Evolutionary conservation across 2,888 invertebrate genomes (phyloP).

Genomic region (Eucera pruinosa): DNA sequence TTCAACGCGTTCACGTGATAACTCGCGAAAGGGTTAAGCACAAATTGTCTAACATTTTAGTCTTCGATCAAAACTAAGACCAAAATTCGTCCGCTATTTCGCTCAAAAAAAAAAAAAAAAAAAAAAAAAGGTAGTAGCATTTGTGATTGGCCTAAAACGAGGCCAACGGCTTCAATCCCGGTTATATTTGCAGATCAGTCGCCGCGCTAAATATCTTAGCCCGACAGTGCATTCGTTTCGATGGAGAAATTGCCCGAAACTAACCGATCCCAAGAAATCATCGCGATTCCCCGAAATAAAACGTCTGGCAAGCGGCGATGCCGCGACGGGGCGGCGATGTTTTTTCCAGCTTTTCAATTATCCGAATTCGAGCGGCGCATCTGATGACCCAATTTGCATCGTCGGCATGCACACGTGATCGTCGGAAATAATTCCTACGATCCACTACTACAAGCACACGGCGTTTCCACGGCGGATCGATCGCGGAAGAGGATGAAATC

Average conservation of each 20-base stretch:
- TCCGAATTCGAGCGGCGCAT: constrained; percentile 44
- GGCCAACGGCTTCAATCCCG: not conserved
- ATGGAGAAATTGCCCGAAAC: not conserved
- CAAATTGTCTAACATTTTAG: too few species aligned
- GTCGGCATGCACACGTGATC: constrained; percentile 2
- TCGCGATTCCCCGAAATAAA: constrained; percentile 26
- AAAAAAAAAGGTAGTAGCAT: not conserved
- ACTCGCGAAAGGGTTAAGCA: too few species aligned
- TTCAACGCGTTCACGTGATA: too few species aligned
- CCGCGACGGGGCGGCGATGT: not conserved
- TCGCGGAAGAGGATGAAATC: constrained; percentile 55
- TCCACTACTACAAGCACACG: too few species aligned
- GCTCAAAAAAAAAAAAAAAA: too few species aligned
- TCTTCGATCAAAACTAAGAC: too few species aligned
- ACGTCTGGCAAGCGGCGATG: too few species aligned
- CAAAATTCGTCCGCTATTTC: too few species aligned
- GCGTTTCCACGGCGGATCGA: constrained; percentile 45
- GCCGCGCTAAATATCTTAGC: not conserved
- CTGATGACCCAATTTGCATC: constrained; percentile 66
- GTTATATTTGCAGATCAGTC: constrained; percentile 31
- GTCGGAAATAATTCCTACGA: constrained; percentile 57
- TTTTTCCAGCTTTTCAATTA: constrained; percentile 16
- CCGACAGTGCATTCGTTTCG: not conserved
- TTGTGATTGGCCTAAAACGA: not conserved
- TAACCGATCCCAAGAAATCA: constrained; percentile 35